Percentiles rank a stretch among this genome's conserved stretches.
phyloP scores from a whole-genome alignment of 2,797 vertebrate species.

The Propithecus deckenii region DNA sequence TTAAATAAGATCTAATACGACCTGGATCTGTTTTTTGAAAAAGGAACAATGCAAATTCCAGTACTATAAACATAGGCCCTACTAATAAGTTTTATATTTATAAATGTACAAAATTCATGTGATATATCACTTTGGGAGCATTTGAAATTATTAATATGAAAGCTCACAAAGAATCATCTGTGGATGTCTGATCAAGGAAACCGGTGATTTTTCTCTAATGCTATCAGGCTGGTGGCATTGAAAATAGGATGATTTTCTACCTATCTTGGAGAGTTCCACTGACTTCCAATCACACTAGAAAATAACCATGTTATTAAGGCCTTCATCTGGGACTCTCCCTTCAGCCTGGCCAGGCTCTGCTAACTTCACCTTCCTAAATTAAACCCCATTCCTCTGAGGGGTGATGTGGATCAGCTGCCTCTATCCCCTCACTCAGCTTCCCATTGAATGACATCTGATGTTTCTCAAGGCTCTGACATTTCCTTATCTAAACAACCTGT shows the following conservation, averaged over 20 bases:
- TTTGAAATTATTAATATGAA: neutral
- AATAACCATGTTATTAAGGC: neutral
- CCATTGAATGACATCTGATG: neutral
- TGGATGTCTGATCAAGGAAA: neutral
- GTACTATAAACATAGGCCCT: neutral
- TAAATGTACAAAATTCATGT: slow-evolving; percentile 2
- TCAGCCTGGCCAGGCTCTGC: neutral
- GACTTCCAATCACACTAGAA: neutral
- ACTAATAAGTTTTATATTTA: neutral
- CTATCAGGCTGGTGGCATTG: neutral
- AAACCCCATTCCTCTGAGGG: too few species aligned
- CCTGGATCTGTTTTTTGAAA: slow-evolving; percentile 6
- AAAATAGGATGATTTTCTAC: slow-evolving; percentile 9
- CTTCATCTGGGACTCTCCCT: neutral
- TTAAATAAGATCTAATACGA: slow-evolving; percentile 10
- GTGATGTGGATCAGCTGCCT: fast-evolving
- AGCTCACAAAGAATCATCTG: neutral
- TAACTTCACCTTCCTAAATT: neutral
- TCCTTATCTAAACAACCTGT: neutral
- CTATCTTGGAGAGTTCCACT: neutral
- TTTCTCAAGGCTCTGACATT: neutral
- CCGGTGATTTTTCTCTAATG: neutral
- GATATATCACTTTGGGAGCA: neutral
- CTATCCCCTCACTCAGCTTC: neutral
- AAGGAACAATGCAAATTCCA: neutral